A percentile compares a stretch with the other conserved stretches of the same genome.
These are phyloP conservation scores for Morus bassanus DNA, from an alignment of 2,797 vertebrate genomes.

Conservation along the genomic window DNA sequence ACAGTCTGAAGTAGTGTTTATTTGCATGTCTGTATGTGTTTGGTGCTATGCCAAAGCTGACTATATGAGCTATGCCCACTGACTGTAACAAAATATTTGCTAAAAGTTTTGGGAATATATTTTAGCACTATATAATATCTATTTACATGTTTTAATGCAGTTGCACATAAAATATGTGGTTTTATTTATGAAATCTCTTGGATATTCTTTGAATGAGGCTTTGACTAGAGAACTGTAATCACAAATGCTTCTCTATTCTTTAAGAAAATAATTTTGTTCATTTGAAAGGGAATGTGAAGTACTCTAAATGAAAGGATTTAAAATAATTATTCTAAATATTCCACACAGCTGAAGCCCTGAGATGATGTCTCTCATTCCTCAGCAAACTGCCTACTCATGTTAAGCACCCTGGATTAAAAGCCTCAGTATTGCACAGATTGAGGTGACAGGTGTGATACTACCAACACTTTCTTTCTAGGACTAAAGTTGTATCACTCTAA, in stretches of 20 bases:
- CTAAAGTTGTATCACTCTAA: not conserved
- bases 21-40: not conserved
- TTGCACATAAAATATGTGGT: not conserved
- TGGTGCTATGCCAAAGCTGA: no score
- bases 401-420: not conserved
- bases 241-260: not conserved
- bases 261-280: not conserved
- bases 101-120: not conserved
- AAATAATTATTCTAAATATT: not conserved
- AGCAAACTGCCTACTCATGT: not conserved
- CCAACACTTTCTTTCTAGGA: not conserved
- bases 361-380: not conserved
- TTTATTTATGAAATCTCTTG: not conserved
- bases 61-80: not conserved
- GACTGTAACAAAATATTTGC: not conserved
- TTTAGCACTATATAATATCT: not conserved
- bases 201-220: not conserved
- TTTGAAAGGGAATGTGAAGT: not conserved
- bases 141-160: not conserved
- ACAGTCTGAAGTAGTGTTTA: rapidly evolving
- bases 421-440: not conserved
- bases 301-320: not conserved
- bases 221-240: not conserved
- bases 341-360: not conserved
- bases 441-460: not conserved